These are phyloP conservation scores for Spongilla lacustris DNA, from an alignment of 37 sponge, comb jelly and placozoan species.

Conservation along the genomic window DNA sequence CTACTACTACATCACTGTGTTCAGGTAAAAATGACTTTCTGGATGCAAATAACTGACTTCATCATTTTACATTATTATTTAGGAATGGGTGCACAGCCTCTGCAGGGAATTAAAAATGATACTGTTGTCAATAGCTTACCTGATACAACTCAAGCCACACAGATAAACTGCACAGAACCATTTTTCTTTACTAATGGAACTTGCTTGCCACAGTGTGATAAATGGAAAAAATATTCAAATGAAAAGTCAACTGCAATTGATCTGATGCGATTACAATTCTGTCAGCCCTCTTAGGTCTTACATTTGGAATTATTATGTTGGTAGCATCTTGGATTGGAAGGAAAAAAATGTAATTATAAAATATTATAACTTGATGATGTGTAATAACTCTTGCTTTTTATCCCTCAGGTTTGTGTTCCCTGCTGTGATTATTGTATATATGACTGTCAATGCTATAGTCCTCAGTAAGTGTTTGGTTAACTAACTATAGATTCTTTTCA, in stretches of 20 bases:
- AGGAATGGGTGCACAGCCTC: too few species aligned
- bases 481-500: neutral
- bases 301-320: conserved; percentile 18
- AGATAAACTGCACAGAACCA: neutral
- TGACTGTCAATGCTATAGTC: neutral
- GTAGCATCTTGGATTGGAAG: conserved; percentile 26
- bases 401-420: neutral
- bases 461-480: neutral
- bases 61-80: too few species aligned
- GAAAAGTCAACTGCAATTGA: neutral
- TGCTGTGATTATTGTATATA: neutral
- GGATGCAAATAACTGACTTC: neutral
- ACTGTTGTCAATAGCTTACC: too few species aligned
- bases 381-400: neutral
- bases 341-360: conserved; percentile 52
- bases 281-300: neutral
- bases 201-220: conserved; percentile 10
- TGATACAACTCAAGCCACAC: neutral
- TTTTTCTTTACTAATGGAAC: neutral
- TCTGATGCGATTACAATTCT: conserved; percentile 2
- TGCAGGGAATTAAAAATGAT: too few species aligned
- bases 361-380: neutral
- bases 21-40: neutral
- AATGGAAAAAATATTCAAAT: conserved; percentile 5
- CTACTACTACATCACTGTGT: neutral